A percentile compares a stretch with the other conserved stretches of the same genome.
Evolutionary conservation across 1,140 invertebrate species (phyloP).

Genomic region (Anthonomus grandis): DNA sequence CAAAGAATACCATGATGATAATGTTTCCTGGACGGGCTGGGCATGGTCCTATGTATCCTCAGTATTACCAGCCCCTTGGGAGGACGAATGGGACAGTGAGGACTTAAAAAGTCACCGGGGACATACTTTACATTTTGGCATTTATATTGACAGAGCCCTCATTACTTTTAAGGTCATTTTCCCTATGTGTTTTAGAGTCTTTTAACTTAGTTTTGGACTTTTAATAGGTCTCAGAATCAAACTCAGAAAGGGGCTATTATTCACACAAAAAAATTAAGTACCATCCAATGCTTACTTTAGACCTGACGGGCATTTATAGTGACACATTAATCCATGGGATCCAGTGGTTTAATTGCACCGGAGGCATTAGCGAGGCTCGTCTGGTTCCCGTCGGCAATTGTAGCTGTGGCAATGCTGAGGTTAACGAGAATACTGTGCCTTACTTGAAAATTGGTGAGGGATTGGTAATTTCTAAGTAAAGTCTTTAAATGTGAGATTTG

Average conservation of each 20-base stretch:
- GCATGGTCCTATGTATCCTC: constrained; percentile 48
- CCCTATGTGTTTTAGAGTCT: not conserved
- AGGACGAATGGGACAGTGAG: constrained; percentile 38
- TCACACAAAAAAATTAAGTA: constrained; percentile 43
- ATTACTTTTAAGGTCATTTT: constrained; percentile 44
- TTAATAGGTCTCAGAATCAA: constrained; percentile 45
- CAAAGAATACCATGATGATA: constrained; percentile 29
- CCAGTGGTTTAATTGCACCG: constrained; percentile 42
- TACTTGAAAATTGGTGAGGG: constrained; percentile 43
- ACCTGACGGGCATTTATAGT: constrained; percentile 43
- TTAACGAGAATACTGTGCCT: constrained; percentile 33
- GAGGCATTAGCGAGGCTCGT: constrained; percentile 41
- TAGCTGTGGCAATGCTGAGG: constrained; percentile 40
- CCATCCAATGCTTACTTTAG: constrained; percentile 40
- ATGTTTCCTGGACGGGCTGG: constrained; percentile 44
- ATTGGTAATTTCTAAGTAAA: too few relatives aligned
- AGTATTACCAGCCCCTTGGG: constrained; percentile 39
- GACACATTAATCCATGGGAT: constrained; percentile 41
- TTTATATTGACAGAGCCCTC: constrained; percentile 45
- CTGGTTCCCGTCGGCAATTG: constrained; percentile 42
- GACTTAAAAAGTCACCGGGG: constrained; percentile 28
- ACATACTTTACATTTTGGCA: constrained; percentile 43
- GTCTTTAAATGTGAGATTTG: not conserved
- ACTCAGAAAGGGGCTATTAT: constrained; percentile 40
- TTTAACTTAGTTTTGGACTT: not conserved